These are phyloP conservation scores for Gila robusta DNA, from an alignment of 2,797 vertebrate genomes.

Conservation along the genomic window DNA sequence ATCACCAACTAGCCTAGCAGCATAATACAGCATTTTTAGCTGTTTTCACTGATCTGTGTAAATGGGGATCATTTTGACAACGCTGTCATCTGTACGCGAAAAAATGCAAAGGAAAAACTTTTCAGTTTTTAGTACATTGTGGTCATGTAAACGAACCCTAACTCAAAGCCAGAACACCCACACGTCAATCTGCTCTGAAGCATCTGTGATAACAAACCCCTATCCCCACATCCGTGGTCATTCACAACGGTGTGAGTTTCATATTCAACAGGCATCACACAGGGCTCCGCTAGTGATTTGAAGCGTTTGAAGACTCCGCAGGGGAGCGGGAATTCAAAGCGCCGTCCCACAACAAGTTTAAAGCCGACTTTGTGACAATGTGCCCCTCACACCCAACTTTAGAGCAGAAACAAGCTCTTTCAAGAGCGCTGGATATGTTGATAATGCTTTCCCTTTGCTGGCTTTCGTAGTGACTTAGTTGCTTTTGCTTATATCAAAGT, in stretches of 20 bases:
- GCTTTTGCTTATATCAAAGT: slow-evolving; percentile 74
- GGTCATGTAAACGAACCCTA: background rate
- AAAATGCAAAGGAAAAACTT: background rate
- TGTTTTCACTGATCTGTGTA: background rate
- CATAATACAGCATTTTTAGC: background rate
- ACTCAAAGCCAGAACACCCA: background rate
- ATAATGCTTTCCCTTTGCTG: slow-evolving; percentile 66
- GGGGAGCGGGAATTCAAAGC: slow-evolving; percentile 54
- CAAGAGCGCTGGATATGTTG: slow-evolving; percentile 65
- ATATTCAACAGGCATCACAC: slow-evolving; percentile 42
- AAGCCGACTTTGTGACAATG: slow-evolving; percentile 55
- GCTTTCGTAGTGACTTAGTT: slow-evolving; percentile 60
- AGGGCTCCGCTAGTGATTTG: background rate
- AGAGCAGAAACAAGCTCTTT: slow-evolving; percentile 58
- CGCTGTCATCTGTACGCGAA: background rate
- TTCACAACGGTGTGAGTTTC: slow-evolving; percentile 36
- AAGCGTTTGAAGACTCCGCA: slow-evolving; percentile 27
- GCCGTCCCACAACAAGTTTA: slow-evolving; percentile 43
- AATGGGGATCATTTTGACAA: background rate
- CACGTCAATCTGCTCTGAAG: background rate
- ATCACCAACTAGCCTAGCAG: too few relatives aligned
- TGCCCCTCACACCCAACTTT: slow-evolving; percentile 53
- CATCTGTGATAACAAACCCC: slow-evolving; percentile 41
- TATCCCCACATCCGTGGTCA: slow-evolving; percentile 48
- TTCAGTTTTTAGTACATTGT: background rate